phyloP scores from a whole-genome alignment of 1,140 invertebrate species.

The Hydropsyche tenuis region DNA sequence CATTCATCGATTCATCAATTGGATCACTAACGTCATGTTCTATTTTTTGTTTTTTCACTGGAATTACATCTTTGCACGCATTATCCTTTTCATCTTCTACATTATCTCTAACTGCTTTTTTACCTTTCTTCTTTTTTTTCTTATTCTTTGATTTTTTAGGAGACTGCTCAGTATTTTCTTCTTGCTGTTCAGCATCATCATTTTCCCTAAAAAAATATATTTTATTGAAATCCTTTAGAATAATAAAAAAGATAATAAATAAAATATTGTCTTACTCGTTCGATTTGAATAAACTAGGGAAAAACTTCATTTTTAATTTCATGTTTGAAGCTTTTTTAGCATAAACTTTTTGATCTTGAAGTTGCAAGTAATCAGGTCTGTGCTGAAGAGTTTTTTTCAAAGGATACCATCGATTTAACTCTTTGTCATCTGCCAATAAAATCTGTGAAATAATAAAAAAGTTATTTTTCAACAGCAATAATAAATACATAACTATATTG shows the following conservation, averaged over 20 bases:
- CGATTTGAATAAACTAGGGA: constrained; percentile 80
- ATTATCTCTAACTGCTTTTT: neutral
- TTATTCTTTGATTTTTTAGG: constrained; percentile 56
- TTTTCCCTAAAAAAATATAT: constrained; percentile 53
- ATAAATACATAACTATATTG: neutral
- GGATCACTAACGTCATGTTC: neutral
- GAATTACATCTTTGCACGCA: neutral
- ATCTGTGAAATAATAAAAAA: constrained; percentile 69
- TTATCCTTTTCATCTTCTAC: neutral
- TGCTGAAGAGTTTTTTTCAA: constrained; percentile 88
- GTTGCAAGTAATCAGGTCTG: constrained; percentile 79
- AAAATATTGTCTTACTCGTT: constrained; percentile 56
- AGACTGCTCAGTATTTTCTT: constrained; percentile 51
- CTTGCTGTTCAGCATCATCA: constrained; percentile 41
- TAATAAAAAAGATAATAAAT: neutral
- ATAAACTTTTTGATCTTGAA: constrained; percentile 79
- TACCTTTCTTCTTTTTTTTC: constrained; percentile 53
- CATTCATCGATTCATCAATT: constrained; percentile 14
- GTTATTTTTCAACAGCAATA: constrained; percentile 1
- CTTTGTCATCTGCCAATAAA: constrained; percentile 86
- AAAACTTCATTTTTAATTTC: constrained; percentile 79
- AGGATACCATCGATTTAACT: constrained; percentile 94
- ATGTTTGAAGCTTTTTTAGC: constrained; percentile 76
- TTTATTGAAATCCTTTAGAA: neutral
- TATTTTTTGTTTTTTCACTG: constrained; percentile 2